Base-by-base conservation (phyloP, 2,888 invertebrate species). In the Anoplius nigerrimus region DNA sequence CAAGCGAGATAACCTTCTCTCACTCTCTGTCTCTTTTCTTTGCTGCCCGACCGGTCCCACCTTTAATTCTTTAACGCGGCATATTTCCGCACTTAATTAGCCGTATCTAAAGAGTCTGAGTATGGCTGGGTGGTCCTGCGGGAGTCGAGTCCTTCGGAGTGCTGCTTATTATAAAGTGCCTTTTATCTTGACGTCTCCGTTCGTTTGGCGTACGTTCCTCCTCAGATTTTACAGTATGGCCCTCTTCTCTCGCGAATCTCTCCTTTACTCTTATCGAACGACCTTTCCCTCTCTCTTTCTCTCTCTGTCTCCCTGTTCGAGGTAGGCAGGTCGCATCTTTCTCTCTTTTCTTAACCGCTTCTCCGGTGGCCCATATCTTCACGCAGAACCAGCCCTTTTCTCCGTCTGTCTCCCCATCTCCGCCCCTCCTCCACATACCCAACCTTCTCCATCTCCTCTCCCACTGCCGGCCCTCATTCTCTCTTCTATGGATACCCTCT, bases 11-110 rank as follows among this genome's bases (percentile, higher is more conserved):
- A 6, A 13, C 34, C 6, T 1, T 34, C 2, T 6, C 4, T 34
- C 11, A 11, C 34, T 6, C 11, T 6, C 8, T 1, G 34, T 34
- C 11, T 13, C 4, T 13, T 15, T 16, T 16, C n/a, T 48, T 48
- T 48, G n/a, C 5, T 18, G 16, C 13, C n/a, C 13, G 48, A 48
- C n/a, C 48, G n/a, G n/a, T 48, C 48, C 16, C 1, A 53, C 24
- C 58, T 66, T 72, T 73, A 70, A 75, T 63, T 76, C 63, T 71
- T 79, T 72, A 75, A 75, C 69, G 66, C 55, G 55, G 63, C 76
- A 80, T 72, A 71, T 80, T 76, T 74, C 72, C 62, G 62, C 69
- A 72, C 75, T 78, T 75, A 77, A 81, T 83, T 76, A 76, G 74
- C 66, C 65, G 63, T 61, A 62, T 48, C 56, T 55, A 52, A 69